Base-by-base conservation (phyloP, 2,888 invertebrate genomes). In the Drosophila kambysellisi region DNA sequence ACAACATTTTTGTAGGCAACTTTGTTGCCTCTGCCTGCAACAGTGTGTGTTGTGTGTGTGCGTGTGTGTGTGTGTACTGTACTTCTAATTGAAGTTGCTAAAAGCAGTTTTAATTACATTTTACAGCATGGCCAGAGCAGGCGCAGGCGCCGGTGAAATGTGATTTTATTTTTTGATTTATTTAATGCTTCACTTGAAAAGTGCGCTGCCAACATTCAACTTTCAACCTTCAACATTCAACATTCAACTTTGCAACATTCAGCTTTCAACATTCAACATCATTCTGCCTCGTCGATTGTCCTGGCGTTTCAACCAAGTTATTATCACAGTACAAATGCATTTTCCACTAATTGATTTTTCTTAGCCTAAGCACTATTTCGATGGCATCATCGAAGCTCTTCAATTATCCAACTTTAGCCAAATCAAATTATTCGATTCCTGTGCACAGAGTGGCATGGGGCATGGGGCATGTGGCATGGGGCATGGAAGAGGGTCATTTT, bases 91-190 rank as follows among this genome's bases (percentile, higher is more conserved):
- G 83, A 84, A 74, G 89, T 65, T 74, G 86, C 81, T 83, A 78
- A 88, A 86, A 86, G 81, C 83, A 69, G 81, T 88, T 84, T 88
- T 86, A 84, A 84, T 84, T 84, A 84, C 83, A 88, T 88, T 88
- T 88, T 69, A 76, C 52, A 57, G 50, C 74, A 50, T 37, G n/a
- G 57, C 50, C 61, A 17, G 29, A 41, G 29, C 15, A 54, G 70
- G 30, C 51, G 50, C 50, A 51, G 50, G 25, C 35, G 37, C 20
- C 17, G 29, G 30, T 15, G 7, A 46, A 17, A 37, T 37, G 37
- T 37, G 37, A n/a, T 33, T 9, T 60, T 4, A 11, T 39, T 20
- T 52, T n/a, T 30, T 20, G 41, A 46, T 63, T 70, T 50, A 15
- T 32, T 64, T 59, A n/a, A 20, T 46, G 51, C 30, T 30, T 37